Base-by-base conservation (phyloP, 2,113 vertebrate species). In the Triplophysa tibetana region DNA sequence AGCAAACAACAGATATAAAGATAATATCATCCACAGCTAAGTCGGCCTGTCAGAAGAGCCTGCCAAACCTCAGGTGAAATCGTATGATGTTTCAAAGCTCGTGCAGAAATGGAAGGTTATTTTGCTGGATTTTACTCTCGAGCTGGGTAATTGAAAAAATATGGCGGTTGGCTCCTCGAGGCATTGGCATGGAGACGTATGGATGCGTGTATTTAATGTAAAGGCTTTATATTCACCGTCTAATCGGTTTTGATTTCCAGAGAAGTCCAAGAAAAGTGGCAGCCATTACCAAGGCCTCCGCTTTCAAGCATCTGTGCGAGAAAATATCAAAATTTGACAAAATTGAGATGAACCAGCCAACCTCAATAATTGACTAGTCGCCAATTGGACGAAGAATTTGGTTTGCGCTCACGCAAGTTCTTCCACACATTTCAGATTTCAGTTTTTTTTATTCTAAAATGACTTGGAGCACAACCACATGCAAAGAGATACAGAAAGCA, bases 11-110 rank as follows among this genome's bases (percentile, higher is more conserved):
- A 74, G 81, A 80, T 80, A 70, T 70, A 83, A 85, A 77, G 74
- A 82, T 79, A 85, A 82, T 68, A 80, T 77, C 63, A 61, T 63
- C 75, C 80, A 75, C 82, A 78, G 72, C 68, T 45, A 23, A 80
- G 74, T 61, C 60, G 48, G 69, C 45, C 45, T 69, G 50, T 85
- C 45, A 69, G 81, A 81, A 80, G 75, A 43, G 29, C 23, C 2
- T 52, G 75, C 79, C 79, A 83, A 83, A 81, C 65, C 70, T 77
- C 73, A 43, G 64, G 77, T 58, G 50, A 76, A 80, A 72, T 54
- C 29, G 45, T 65, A 56, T 81, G 78, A 80, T 24, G 56, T 83
- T 81, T 81, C 81, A 83, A 80, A 74, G 61, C 68, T 66, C 60
- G 26, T 6, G 43, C 70, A 67, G 75, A 63, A 50, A 54, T 21